These are phyloP conservation scores for Agrenia bidenticulata DNA, from an alignment of 2,888 invertebrate species.

Conservation along the genomic window DNA sequence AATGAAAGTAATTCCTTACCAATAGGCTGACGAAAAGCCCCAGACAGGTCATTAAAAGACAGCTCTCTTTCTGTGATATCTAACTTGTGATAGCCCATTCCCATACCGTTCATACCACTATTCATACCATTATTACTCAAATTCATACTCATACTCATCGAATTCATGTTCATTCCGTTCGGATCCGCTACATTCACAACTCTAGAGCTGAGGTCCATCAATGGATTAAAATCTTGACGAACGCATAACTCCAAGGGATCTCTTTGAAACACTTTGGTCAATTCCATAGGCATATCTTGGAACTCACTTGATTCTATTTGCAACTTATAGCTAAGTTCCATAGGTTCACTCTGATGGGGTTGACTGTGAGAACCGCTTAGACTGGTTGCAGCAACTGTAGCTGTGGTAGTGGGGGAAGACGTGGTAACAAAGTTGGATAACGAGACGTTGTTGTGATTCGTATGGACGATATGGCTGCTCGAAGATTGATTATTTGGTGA, in stretches of 20 bases:
- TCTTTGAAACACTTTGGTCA: conserved; percentile 50
- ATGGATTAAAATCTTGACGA: conserved; percentile 21
- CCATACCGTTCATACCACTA: conserved; percentile 18
- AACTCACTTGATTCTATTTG: conserved; percentile 37
- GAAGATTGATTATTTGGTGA: neutral
- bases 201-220: conserved; percentile 50
- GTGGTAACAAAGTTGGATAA: neutral
- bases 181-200: conserved; percentile 36
- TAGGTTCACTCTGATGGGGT: conserved; percentile 47
- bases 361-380: neutral
- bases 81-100: conserved; percentile 39
- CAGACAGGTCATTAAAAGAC: conserved; percentile 43
- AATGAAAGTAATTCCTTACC: conserved; percentile 42
- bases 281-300: conserved; percentile 52
- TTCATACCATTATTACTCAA: conserved; percentile 12
- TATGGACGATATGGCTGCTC: neutral
- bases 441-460: no score
- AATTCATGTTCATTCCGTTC: conserved; percentile 15
- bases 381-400: neutral
- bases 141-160: conserved; percentile 31
- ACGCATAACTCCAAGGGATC: conserved; percentile 50
- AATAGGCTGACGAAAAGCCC: conserved; percentile 49
- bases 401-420: neutral
- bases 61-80: conserved; percentile 48
- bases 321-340: conserved; percentile 51